Evolutionary conservation across 2,113 vertebrate species (phyloP), one percentile per base, ranked within the genome.

Genomic region (Oreochromis spilurus): DNA sequence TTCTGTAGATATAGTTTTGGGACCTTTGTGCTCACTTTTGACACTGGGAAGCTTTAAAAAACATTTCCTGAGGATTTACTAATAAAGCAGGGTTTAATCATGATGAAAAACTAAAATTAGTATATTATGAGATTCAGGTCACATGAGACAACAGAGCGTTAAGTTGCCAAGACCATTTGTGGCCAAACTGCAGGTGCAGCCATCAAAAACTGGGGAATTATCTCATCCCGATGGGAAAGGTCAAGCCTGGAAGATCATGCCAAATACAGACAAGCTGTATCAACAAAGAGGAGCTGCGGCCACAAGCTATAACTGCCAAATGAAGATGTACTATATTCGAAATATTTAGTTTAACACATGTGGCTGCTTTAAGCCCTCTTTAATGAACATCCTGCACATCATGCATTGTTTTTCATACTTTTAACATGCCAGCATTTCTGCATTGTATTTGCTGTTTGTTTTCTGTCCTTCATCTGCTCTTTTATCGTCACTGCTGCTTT

Each of bases 171-270:
- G 45, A 38, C 48, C 48, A 87, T 50, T 65, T 53, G 88, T 43
- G 65, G 40, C 65, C 50, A 77, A 29, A 60, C 80, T 81, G 54
- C 83, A 84, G 75, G 81, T 77, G 67, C 84, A 87, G 82, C 82
- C 45, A 34, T 89, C 82, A 83, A 83, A 83, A 80, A 26, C 58
- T 85, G 82, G 83, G 75, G 80, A 11, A 85, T 84, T 62, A 87
- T 60, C 31, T 17, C 14, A 24, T 12, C n/a, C 52, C 3, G 5
- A 16, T 80, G 80, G 65, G 85, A 81, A 45, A 75, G 40, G 9
- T 77, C 26, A 31, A 60, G 36, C 7, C 24, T 11, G 57, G 34
- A 17, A 52, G 55, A 52, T 58, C 2, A 52, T 77, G 38, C 62
- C 87, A 87, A 89, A 78, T 62, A 87, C 79, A 67, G 31, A 80